Evolutionary conservation across 2,888 invertebrate genomes (phyloP).

Genomic region (Hypercompe scribonia): DNA sequence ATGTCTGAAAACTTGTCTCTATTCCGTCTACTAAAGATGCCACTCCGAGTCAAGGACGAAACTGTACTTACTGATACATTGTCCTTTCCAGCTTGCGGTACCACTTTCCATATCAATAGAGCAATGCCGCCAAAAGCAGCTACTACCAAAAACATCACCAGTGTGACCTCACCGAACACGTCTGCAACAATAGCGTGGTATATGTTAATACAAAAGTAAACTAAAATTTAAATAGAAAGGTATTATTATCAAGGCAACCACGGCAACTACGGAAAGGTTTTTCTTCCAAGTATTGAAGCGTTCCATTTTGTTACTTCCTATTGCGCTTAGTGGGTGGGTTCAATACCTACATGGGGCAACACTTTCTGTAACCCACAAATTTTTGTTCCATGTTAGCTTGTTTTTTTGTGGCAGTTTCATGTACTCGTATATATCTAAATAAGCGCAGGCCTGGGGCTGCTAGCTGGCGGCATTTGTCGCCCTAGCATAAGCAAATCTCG

Average conservation of each 20-base stretch:
- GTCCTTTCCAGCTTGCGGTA: slow-evolving; percentile 84
- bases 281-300: not conserved
- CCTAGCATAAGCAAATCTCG: too few species aligned
- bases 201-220: not conserved
- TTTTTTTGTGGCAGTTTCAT: too few species aligned
- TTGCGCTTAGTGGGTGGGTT: too few species aligned
- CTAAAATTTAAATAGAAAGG: not conserved
- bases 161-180: slow-evolving; percentile 78
- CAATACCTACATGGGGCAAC: too few species aligned
- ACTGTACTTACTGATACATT: slow-evolving; percentile 80
- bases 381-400: too few species aligned
- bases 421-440: too few species aligned
- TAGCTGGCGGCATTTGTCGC: too few species aligned
- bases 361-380: too few species aligned
- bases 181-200: slow-evolving; percentile 66
- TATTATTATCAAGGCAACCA: not conserved
- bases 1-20: slow-evolving; percentile 79
- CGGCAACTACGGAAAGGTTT: not conserved
- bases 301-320: too few species aligned
- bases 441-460: too few species aligned
- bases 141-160: slow-evolving; percentile 87
- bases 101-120: slow-evolving; percentile 85
- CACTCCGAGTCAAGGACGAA: slow-evolving; percentile 76
- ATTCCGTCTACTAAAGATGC: slow-evolving; percentile 76
- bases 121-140: slow-evolving; percentile 86